Conservation (phyloP, 1,140 invertebrate species). For the Diprion similis region DNA sequence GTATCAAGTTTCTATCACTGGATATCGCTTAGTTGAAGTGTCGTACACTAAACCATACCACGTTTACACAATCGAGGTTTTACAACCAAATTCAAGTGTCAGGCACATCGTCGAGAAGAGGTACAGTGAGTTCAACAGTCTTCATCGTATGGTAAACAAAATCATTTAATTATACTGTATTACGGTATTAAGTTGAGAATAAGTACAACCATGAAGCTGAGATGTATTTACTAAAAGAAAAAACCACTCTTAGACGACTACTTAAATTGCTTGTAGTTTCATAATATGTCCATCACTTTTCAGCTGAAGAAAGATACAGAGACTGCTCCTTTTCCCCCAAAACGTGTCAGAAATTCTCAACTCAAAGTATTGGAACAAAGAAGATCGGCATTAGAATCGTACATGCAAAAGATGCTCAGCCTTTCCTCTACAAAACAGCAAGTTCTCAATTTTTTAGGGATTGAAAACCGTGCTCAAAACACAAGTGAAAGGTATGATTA, state of each 20-base stretch:
- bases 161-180: not conserved
- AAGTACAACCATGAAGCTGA: too few species aligned
- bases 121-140: slow-evolving; percentile 68
- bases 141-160: slow-evolving; percentile 65
- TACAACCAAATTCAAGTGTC: slow-evolving; percentile 50
- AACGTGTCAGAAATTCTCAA: slow-evolving; percentile 68
- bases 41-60: slow-evolving; percentile 61
- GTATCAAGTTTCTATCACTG: slow-evolving; percentile 58
- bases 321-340: slow-evolving; percentile 69
- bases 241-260: not conserved
- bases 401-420: slow-evolving; percentile 66
- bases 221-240: not conserved
- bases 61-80: slow-evolving; percentile 66
- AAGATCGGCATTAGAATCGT: slow-evolving; percentile 63
- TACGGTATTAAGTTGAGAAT: not conserved
- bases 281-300: not conserved
- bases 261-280: not conserved
- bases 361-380: slow-evolving; percentile 69
- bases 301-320: slow-evolving; percentile 47
- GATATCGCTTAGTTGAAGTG: slow-evolving; percentile 56
- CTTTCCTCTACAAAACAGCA: slow-evolving; percentile 55
- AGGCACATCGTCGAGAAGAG: slow-evolving; percentile 63
- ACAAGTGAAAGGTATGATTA: not conserved
- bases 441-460: slow-evolving; percentile 58
- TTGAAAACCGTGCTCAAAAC: slow-evolving; percentile 40